Evolutionary conservation across 2,888 invertebrate genomes (phyloP), one percentile per base, ranked within the genome.

Genomic region (Crematogaster levior): DNA sequence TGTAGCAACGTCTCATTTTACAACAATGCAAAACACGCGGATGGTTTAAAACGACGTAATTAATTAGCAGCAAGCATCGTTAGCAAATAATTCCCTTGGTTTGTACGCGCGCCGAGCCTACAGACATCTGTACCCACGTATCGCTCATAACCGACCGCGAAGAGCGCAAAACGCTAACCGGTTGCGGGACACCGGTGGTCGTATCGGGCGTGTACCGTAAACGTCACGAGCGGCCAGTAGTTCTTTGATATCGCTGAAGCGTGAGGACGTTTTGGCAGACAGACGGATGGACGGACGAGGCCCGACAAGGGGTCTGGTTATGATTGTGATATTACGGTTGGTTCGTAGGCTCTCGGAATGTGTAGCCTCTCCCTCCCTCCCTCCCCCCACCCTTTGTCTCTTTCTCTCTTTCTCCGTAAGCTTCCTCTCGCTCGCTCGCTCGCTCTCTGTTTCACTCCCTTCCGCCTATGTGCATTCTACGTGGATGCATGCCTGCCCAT

Each of bases 161-260:
- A 34, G 75, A 82, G 87, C 85, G 82, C 66, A 65, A 85, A 86
- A 82, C 74, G 74, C 53, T 68, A 80, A 61, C 51, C 70, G 72
- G 87, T 61, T 81, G 81, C 81, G 65, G 88, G 83, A 84, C 83
- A 80, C 46, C 43, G 83, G 34, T 30, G 65, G 81, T 37, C 73
- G 68, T 80, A 82, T 58, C 75, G 63, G 58, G 81, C 81, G 81
- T 61, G 82, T 83, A 88, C 83, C 86, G 87, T 86, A 86, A 89
- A 89, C 89, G 89, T 89, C 85, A 84, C 86, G 88, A 84, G 86
- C 86, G 86, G 75, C 84, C 83, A 83, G 79, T 82, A 91, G 93
- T 94, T 94, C 94, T 94, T 94, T 94, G 94, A 94, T 94, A 94
- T 91, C 93, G 94, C 90, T 94, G 92, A 93, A 94, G 93, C 94